Conservation (phyloP, 2,888 invertebrate species). For the Eilema griseolum region DNA sequence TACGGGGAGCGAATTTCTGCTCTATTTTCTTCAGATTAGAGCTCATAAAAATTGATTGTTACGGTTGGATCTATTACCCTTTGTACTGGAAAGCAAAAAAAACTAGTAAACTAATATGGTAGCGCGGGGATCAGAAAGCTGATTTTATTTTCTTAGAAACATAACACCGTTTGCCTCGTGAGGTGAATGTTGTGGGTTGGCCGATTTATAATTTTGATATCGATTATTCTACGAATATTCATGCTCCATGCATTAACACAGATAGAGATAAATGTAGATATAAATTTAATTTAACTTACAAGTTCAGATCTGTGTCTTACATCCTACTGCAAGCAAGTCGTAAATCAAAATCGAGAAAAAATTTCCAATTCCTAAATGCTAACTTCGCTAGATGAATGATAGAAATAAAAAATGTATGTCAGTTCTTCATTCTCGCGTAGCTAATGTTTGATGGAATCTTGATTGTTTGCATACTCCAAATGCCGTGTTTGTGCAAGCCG, state of each 20-base stretch:
- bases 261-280: neutral
- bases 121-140: slow-evolving; percentile 74
- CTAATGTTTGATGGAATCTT: slow-evolving; percentile 65
- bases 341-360: neutral
- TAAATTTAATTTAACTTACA: neutral
- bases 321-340: neutral
- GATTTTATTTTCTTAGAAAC: slow-evolving; percentile 79
- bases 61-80: slow-evolving; percentile 56
- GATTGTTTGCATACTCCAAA: slow-evolving; percentile 83
- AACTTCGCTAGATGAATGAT: neutral
- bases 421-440: slow-evolving; percentile 43
- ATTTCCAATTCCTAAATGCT: neutral
- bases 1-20: slow-evolving; percentile 65
- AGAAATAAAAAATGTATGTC: slow-evolving; percentile 42
- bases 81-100: slow-evolving; percentile 60
- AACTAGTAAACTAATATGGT: slow-evolving; percentile 79
- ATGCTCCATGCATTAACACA: neutral
- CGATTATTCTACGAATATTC: slow-evolving; percentile 40
- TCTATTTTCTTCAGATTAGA: slow-evolving; percentile 60
- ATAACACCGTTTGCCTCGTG: slow-evolving; percentile 59
- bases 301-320: neutral
- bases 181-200: slow-evolving; percentile 43
- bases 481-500: slow-evolving; percentile 76
- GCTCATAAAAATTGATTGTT: slow-evolving; percentile 54
- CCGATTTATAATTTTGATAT: slow-evolving; percentile 40